phyloP scores from a whole-genome alignment of 2,888 invertebrate species.

The Pimpla rufipes region DNA sequence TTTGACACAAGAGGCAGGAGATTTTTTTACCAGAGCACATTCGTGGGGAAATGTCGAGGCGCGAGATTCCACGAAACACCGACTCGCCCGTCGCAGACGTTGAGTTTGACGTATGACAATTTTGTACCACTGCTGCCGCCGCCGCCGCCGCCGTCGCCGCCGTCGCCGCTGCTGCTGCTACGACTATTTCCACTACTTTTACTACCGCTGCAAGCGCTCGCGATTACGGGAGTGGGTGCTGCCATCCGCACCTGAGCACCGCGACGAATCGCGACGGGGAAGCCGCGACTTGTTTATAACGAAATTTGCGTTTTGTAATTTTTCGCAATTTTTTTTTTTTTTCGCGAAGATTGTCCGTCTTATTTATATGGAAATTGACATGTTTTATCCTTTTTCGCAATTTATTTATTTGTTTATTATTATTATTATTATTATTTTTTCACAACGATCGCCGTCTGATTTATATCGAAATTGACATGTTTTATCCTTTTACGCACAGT shows the following conservation, averaged over 20 bases:
- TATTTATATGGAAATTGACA: too few relatives aligned
- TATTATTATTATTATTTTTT: too few relatives aligned
- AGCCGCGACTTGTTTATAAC: too few relatives aligned
- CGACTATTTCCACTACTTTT: not conserved
- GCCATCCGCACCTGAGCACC: constrained; percentile 48
- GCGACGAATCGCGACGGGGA: constrained; percentile 25
- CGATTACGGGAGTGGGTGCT: constrained; percentile 35
- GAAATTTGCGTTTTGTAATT: too few relatives aligned
- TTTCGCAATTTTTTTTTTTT: too few relatives aligned
- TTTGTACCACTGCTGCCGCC: constrained; percentile 33
- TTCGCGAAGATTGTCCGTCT: too few relatives aligned
- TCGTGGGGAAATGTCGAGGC: constrained; percentile 51
- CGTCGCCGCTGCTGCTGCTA: not conserved
- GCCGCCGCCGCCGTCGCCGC: too few relatives aligned
- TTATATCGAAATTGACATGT: too few relatives aligned
- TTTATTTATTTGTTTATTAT: too few relatives aligned
- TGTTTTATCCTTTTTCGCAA: too few relatives aligned
- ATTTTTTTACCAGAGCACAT: constrained; percentile 68
- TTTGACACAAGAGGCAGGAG: not conserved
- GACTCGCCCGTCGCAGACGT: constrained; percentile 25
- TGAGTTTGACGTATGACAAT: constrained; percentile 61
- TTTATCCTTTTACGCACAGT: too few relatives aligned
- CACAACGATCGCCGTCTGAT: too few relatives aligned
- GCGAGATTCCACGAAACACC: constrained; percentile 36
- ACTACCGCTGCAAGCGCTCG: not conserved